Evolutionary conservation across 2,797 vertebrate genomes (phyloP), one percentile per base, ranked within the genome.

Genomic region (Bradypus variegatus): DNA sequence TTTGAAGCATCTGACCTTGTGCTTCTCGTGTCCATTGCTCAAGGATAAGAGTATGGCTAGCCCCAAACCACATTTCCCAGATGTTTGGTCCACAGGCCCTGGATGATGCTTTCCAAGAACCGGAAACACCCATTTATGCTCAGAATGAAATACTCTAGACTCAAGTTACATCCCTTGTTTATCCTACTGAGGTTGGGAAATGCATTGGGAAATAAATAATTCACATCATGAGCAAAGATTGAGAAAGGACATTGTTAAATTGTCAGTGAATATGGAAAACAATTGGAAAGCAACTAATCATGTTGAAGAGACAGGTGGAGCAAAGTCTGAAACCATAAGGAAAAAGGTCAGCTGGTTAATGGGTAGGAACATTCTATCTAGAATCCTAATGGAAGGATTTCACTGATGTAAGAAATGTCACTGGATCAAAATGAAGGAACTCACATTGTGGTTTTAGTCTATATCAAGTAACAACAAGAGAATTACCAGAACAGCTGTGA

Each of bases 401-500:
- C 33, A 67, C 41, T 82, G 45, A n/a, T 29, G 1, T 53, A 50
- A 91, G 76, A 82, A 93, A 88, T 67, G 86, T 9, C 70, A 80
- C 2, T 62, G 67, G 81, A 62, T 70, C 33, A 83, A 93, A 88
- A 91, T 69, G 58, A 92, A 75, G 70, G 83, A 64, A 82, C n/a
- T 50, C 80, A 27, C 4, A 1, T 75, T 36, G 79, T 33, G 19
- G 31, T 38, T 80, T 91, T 82, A 77, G 80, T 86, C 60, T 76
- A 41, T 86, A 31, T 82, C 86, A 86, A 50, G 31, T 67, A 88
- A 69, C 48, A 38, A 67, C 29, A 64, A 58, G n/a, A 84, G 41
- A 55, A 58, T 92, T 62, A 75, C 16, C 18, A 62, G 38, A 60
- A 88, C n/a, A 36, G 6, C 31, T 16, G 2, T 64, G 80, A 60